Evolutionary conservation across 30 jellyfish, hydroid and myxozoan genomes (phyloP).

Genomic region (Rhopilema esculentum): DNA sequence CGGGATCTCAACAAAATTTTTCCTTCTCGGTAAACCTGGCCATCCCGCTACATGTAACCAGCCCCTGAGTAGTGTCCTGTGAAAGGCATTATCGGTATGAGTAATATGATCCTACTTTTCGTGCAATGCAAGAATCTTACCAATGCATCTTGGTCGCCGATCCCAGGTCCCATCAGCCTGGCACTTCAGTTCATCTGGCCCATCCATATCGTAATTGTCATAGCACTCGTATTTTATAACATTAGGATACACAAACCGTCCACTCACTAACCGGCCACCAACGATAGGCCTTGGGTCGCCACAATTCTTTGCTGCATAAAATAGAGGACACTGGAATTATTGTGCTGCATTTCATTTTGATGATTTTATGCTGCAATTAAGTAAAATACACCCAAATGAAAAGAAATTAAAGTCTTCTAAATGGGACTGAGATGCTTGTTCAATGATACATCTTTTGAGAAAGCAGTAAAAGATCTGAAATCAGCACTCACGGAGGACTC

Average conservation of each 20-base stretch:
- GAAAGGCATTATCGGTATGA: not conserved
- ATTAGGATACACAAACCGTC: not conserved
- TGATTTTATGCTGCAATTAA: too few species aligned
- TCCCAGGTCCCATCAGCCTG: conserved; percentile 42
- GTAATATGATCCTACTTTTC: too few species aligned
- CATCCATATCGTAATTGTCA: conserved; percentile 20
- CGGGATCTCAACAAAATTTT: too few species aligned
- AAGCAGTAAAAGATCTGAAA: too few species aligned
- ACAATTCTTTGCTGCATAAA: not conserved
- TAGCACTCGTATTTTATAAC: conserved; percentile 26
- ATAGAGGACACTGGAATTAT: not conserved
- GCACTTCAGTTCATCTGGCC: conserved; percentile 2
- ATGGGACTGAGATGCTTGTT: too few species aligned
- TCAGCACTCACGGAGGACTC: too few species aligned
- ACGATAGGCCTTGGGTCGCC: not conserved
- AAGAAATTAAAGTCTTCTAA: too few species aligned
- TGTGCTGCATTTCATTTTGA: too few species aligned
- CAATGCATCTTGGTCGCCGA: not conserved
- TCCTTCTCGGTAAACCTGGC: too few species aligned
- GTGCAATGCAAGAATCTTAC: not conserved
- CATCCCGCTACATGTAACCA: too few species aligned
- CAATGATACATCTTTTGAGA: too few species aligned
- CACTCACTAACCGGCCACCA: not conserved
- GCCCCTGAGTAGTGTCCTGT: not conserved
- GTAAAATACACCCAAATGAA: too few species aligned